phyloP scores from a whole-genome alignment of 2,888 invertebrate species.

The Drosophila phalerata region DNA sequence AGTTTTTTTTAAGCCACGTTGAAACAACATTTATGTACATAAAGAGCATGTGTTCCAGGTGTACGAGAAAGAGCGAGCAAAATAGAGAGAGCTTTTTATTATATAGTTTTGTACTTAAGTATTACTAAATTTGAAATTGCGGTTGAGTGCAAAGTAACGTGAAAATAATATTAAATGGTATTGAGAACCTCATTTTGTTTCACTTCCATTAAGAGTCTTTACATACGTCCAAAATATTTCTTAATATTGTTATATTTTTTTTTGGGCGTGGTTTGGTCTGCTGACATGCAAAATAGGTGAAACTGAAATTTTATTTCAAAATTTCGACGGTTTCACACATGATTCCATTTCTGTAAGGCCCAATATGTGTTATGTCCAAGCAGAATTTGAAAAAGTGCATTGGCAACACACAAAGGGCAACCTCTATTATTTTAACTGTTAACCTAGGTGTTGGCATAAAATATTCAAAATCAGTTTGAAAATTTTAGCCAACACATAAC shows the following conservation, averaged over 20 bases:
- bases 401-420: conserved; percentile 35
- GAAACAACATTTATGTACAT: conserved; percentile 81
- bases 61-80: conserved; percentile 61
- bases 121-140: conserved; percentile 37
- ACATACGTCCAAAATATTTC: conserved; percentile 80
- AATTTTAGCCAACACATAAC: conserved; percentile 63
- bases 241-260: conserved; percentile 15
- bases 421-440: conserved; percentile 11
- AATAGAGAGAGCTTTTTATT: conserved; percentile 50
- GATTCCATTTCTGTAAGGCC: conserved; percentile 79
- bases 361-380: conserved; percentile 30
- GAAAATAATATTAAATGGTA: conserved; percentile 60
- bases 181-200: conserved; percentile 64
- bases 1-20: conserved; percentile 69
- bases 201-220: conserved; percentile 85
- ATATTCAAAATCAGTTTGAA: conserved; percentile 70
- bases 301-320: conserved; percentile 68
- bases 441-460: conserved; percentile 58
- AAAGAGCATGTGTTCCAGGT: conserved; percentile 74
- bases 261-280: conserved; percentile 78
- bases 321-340: conserved; percentile 82
- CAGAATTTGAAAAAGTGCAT: conserved; percentile 10
- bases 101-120: conserved; percentile 43
- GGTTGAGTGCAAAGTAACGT: conserved; percentile 69
- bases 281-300: conserved; percentile 85